phyloP scores from a whole-genome alignment of 2,113 vertebrate genomes.

The Osmerus mordax region DNA sequence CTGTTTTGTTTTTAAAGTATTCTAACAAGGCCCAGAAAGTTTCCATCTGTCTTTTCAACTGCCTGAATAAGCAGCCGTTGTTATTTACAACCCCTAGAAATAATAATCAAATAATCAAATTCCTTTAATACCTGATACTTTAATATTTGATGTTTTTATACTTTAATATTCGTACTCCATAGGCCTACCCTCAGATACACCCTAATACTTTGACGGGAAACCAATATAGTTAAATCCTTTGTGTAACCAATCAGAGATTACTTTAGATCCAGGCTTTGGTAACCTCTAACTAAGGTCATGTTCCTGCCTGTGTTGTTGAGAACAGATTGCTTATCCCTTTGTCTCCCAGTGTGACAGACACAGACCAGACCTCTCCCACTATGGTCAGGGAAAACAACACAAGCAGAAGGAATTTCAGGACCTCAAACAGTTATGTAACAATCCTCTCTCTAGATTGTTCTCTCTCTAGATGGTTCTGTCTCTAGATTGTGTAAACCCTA shows the following conservation, averaged over 20 bases:
- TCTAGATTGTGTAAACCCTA: neutral
- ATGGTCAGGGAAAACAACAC: constrained; percentile 26
- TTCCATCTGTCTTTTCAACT: too few relatives aligned
- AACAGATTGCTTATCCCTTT: constrained; percentile 17
- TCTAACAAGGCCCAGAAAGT: neutral
- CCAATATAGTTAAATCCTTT: neutral
- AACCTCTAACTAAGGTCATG: neutral
- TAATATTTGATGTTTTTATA: too few relatives aligned
- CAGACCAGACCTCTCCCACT: constrained; percentile 9
- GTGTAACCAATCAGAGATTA: neutral
- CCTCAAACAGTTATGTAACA: constrained; percentile 44
- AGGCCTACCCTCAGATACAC: too few relatives aligned
- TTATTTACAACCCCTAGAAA: too few relatives aligned
- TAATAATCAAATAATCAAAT: too few relatives aligned
- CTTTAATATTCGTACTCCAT: too few relatives aligned
- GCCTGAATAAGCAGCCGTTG: too few relatives aligned
- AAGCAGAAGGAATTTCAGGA: constrained; percentile 3
- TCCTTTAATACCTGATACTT: too few relatives aligned
- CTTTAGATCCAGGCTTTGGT: too few relatives aligned
- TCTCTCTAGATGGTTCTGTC: constrained; percentile 3
- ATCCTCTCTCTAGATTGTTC: neutral
- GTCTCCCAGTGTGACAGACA: constrained; percentile 11
- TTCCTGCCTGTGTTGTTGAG: constrained; percentile 23
- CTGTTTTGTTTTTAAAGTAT: neutral
- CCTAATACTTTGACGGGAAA: neutral